phyloP scores from a whole-genome alignment of 2,797 vertebrate species.

The Smutsia gigantea region DNA sequence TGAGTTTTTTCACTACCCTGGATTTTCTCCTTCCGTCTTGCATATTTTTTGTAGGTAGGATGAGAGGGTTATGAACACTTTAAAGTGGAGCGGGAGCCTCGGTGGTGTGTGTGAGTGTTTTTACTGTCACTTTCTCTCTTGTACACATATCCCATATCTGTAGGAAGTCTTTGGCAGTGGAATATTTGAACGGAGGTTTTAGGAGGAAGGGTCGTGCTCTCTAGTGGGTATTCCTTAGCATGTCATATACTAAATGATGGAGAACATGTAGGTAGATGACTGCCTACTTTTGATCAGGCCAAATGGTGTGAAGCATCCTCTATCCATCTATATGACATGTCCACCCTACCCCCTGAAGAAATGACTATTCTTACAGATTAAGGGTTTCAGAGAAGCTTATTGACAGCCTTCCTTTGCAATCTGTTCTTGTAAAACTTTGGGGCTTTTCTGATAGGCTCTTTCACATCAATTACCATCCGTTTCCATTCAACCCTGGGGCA shows the following conservation, averaged over 20 bases:
- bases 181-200: background rate
- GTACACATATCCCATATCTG: background rate
- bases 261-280: background rate
- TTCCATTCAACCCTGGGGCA: background rate
- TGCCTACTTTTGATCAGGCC: background rate
- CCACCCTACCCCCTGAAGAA: background rate
- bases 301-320: background rate
- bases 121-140: background rate
- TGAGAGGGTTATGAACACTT: background rate
- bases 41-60: background rate
- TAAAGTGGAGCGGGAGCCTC: background rate
- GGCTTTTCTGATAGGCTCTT: background rate
- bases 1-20: background rate
- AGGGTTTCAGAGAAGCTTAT: background rate
- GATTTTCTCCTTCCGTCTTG: background rate
- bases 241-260: background rate
- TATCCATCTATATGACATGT: background rate
- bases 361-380: background rate
- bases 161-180: background rate
- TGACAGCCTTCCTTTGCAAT: background rate
- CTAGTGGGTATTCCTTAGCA: background rate
- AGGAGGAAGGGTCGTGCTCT: background rate
- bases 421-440: background rate
- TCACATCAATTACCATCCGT: background rate
- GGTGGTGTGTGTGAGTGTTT: background rate